phyloP scores from a whole-genome alignment of 2,888 invertebrate species.

The Troides helena region DNA sequence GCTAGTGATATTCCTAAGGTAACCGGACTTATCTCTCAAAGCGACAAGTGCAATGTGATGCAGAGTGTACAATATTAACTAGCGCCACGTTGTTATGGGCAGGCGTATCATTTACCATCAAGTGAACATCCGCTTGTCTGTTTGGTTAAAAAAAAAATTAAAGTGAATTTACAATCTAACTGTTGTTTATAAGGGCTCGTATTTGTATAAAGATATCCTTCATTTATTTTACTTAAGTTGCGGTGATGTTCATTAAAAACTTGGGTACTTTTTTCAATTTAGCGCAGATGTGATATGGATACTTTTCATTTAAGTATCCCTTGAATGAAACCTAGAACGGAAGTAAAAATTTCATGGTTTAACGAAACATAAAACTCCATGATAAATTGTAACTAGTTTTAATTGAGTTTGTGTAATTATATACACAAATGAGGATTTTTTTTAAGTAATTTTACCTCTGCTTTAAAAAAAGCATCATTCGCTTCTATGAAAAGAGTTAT shows the following conservation, averaged over 20 bases:
- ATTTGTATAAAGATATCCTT: not conserved
- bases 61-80: too few species aligned
- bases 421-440: not conserved
- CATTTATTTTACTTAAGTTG: not conserved
- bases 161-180: too few species aligned
- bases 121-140: too few species aligned
- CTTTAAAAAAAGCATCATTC: slow-evolving; percentile 4
- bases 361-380: not conserved
- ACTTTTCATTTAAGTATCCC: not conserved
- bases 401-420: not conserved
- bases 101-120: too few species aligned
- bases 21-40: too few species aligned
- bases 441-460: not conserved
- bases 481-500: not conserved
- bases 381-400: not conserved
- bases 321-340: not conserved
- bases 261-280: not conserved
- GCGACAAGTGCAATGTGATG: too few species aligned
- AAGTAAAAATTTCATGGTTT: not conserved
- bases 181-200: not conserved
- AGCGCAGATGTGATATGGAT: not conserved
- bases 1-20: too few species aligned
- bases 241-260: not conserved
- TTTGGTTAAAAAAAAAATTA: too few species aligned
- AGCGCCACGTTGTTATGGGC: too few species aligned